phyloP scores from a whole-genome alignment of 2,113 vertebrate genomes.

The Oenanthe melanoleuca region DNA sequence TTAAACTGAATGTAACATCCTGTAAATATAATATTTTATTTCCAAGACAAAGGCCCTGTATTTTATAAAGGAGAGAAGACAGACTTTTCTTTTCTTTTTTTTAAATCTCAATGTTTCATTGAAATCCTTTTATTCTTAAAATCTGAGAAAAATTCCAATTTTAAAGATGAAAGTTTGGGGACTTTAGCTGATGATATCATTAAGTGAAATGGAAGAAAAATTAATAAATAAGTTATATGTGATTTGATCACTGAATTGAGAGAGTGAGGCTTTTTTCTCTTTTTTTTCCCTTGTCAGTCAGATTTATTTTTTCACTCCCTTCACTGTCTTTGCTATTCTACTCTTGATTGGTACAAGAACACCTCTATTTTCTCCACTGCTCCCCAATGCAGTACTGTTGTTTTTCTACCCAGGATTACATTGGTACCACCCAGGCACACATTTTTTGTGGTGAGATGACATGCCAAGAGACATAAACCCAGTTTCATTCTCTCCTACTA shows the following conservation, averaged over 20 bases:
- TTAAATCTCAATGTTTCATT: not conserved
- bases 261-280: not conserved
- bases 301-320: not conserved
- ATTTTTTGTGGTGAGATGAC: not conserved
- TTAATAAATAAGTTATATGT: not conserved
- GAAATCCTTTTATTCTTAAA: not conserved
- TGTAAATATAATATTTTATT: not conserved
- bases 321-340: not conserved
- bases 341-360: not conserved
- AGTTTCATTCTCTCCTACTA: constrained; percentile 16
- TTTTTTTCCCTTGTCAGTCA: not conserved
- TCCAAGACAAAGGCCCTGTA: not conserved
- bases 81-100: not conserved
- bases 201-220: not conserved
- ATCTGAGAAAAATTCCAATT: not conserved
- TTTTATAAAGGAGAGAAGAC: not conserved
- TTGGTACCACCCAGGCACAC: not conserved
- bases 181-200: not conserved
- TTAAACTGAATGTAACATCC: not conserved
- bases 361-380: not conserved
- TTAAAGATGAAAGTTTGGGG: not conserved
- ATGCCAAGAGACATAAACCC: not conserved
- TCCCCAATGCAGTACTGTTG: not conserved
- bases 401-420: not conserved
- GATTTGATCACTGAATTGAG: not conserved